These are phyloP conservation scores for Coelopa frigida DNA, from an alignment of 1,140 invertebrate species.

Conservation along the genomic window DNA sequence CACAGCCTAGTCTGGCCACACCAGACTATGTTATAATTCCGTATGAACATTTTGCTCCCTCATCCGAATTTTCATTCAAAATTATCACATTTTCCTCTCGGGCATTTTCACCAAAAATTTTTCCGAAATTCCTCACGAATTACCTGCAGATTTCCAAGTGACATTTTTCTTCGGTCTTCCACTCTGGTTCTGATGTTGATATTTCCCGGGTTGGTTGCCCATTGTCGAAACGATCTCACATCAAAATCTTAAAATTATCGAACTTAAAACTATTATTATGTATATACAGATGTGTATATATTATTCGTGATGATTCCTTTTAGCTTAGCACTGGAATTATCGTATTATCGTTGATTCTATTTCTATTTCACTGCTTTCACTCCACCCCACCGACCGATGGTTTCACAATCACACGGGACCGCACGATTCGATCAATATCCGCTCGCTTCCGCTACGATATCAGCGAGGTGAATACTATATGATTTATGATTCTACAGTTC, in stretches of 20 bases:
- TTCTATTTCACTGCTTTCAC: not conserved
- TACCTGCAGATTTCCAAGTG: slow-evolving; percentile 65
- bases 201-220: slow-evolving; percentile 43
- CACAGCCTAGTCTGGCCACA: slow-evolving; percentile 14
- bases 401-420: too few relatives aligned
- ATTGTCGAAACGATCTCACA: slow-evolving; percentile 40
- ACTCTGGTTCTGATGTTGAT: slow-evolving; percentile 31
- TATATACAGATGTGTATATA: slow-evolving; percentile 5
- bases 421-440: too few relatives aligned
- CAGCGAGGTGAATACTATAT: too few relatives aligned
- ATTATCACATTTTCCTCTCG: too few relatives aligned
- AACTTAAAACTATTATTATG: slow-evolving; percentile 3
- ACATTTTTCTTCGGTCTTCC: slow-evolving; percentile 58
- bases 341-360: not conserved
- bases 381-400: too few relatives aligned
- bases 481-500: too few relatives aligned
- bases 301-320: not conserved
- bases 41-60: slow-evolving; percentile 11
- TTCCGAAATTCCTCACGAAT: slow-evolving; percentile 14
- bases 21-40: not conserved
- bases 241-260: slow-evolving; percentile 1
- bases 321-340: slow-evolving; percentile 7
- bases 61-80: too few relatives aligned
- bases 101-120: too few relatives aligned
- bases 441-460: too few relatives aligned